phyloP scores from a whole-genome alignment of 2,888 invertebrate genomes.

The Ferrisia virgata region DNA sequence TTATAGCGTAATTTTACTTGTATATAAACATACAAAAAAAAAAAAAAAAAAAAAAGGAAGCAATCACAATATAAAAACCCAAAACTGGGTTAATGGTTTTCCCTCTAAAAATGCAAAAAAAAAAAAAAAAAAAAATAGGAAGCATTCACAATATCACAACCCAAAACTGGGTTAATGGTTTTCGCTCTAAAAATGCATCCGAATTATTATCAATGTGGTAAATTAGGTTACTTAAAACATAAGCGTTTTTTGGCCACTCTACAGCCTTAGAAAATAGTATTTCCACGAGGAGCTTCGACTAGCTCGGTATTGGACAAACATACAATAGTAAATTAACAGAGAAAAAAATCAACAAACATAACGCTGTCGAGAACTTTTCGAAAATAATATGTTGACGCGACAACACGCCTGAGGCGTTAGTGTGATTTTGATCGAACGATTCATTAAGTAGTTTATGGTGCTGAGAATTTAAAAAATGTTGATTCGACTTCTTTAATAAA shows the following conservation, averaged over 20 bases:
- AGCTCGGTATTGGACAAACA: conserved; percentile 36
- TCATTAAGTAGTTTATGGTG: conserved; percentile 8
- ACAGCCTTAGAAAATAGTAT: background rate
- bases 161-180: background rate
- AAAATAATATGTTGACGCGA: background rate
- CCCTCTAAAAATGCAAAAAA: background rate
- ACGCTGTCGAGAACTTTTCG: conserved; percentile 36
- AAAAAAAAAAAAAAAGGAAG: conserved; percentile 1
- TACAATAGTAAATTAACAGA: conserved; percentile 41
- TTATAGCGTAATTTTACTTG: conserved; percentile 25
- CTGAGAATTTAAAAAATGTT: conserved; percentile 34
- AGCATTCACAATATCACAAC: conserved; percentile 31
- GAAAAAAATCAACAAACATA: conserved; percentile 38
- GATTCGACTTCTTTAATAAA: conserved; percentile 32
- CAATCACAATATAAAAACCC: conserved; percentile 24
- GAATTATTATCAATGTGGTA: background rate
- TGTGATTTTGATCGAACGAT: conserved; percentile 31
- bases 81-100: background rate
- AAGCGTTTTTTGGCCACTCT: conserved; percentile 11
- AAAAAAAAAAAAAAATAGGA: no score
- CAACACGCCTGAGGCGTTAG: background rate
- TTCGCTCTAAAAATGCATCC: background rate
- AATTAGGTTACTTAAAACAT: conserved; percentile 24
- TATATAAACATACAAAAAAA: conserved; percentile 26
- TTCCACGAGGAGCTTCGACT: background rate